Percentiles rank a stretch among this genome's conserved stretches.
Conservation (phyloP, 1,140 invertebrate genomes). For the Hormaphis cornu region DNA sequence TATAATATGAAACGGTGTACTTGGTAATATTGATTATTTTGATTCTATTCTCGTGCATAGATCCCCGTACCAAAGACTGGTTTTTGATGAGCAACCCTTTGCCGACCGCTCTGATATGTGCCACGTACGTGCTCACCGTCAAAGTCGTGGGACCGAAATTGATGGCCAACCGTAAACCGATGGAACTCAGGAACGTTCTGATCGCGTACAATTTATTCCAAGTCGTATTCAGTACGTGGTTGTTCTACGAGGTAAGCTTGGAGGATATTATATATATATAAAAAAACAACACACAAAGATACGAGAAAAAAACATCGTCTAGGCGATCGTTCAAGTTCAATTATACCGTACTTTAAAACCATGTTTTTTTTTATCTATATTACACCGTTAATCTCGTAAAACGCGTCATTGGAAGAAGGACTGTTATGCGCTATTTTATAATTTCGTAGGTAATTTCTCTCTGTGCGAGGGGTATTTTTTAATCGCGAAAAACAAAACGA, state of each 20-base stretch:
- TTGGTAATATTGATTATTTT: background rate
- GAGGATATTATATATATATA: background rate
- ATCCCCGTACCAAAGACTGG: slow-evolving; percentile 74
- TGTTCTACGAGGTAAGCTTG: slow-evolving; percentile 69
- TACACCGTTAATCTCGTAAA: too few species aligned
- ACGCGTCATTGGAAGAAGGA: too few species aligned
- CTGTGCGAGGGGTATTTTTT: too few species aligned
- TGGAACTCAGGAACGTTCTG: slow-evolving; percentile 65
- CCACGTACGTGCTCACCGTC: slow-evolving; percentile 66
- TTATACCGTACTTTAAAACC: background rate
- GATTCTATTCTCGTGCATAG: slow-evolving; percentile 43
- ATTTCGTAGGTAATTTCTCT: too few species aligned
- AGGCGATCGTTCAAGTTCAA: background rate
- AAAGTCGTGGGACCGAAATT: slow-evolving; percentile 71
- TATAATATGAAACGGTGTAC: too few species aligned
- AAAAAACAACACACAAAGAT: background rate
- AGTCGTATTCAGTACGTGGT: slow-evolving; percentile 72
- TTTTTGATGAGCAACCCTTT: slow-evolving; percentile 71
- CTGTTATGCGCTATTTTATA: too few species aligned
- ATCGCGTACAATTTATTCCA: slow-evolving; percentile 79
- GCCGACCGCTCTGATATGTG: slow-evolving; percentile 65
- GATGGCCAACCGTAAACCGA: slow-evolving; percentile 85
- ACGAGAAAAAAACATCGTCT: background rate
- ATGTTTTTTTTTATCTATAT: too few species aligned
- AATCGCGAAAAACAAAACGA: too few species aligned